Percentiles rank a stretch among this genome's conserved stretches.
Conservation (phyloP, 2,113 vertebrate species). For the Trachemys scripta region DNA sequence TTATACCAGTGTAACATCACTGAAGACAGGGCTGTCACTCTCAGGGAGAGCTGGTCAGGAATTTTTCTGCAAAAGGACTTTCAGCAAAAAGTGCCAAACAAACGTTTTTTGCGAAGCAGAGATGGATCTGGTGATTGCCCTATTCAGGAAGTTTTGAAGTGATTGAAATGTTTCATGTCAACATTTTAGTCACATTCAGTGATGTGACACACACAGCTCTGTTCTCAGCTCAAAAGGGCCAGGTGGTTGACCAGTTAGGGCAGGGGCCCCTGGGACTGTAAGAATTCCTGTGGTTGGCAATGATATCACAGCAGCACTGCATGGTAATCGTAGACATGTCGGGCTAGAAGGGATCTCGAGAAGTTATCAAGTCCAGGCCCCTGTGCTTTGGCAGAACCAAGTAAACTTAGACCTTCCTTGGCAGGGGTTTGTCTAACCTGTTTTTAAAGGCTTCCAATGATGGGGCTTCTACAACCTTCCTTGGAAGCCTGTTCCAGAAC, state of each 20-base stretch:
- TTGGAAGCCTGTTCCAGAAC: background rate
- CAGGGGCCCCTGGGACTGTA: background rate
- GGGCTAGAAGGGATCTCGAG: too few species aligned
- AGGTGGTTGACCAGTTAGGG: background rate
- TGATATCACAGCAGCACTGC: background rate
- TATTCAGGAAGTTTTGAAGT: background rate
- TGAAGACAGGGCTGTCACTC: background rate
- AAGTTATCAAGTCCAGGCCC: too few species aligned
- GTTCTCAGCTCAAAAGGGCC: background rate
- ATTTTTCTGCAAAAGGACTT: background rate
- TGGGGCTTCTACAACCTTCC: background rate
- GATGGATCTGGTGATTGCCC: background rate
- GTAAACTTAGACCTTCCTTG: background rate
- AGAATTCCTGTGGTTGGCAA: background rate
- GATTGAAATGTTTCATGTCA: background rate
- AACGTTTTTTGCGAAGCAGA: background rate
- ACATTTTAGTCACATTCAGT: background rate
- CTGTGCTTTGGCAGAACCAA: too few species aligned
- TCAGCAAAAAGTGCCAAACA: background rate
- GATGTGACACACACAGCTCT: background rate
- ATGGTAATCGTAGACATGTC: too few species aligned
- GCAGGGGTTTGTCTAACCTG: background rate
- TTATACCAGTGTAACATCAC: background rate
- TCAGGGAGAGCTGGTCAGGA: background rate
- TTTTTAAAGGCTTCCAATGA: background rate